Evolutionary conservation across 2,797 vertebrate species (phyloP), one percentile per base, ranked within the genome.

Genomic region (Corythornis leucogaster): DNA sequence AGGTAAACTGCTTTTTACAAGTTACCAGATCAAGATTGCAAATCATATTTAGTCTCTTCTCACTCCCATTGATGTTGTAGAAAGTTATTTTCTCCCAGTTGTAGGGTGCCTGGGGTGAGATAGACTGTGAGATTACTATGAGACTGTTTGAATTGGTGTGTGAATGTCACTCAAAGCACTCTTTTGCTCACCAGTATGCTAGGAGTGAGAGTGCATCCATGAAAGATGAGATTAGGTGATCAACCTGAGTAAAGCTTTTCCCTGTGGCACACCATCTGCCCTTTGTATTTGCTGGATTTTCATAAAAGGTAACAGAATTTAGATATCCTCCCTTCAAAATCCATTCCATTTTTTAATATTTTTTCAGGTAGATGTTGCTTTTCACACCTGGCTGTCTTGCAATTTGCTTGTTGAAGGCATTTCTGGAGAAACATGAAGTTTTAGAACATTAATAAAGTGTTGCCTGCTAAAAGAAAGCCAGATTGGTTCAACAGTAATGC

Each of bases 321-420:
- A 25, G 40, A 16, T 64, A 30, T 19, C 80, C 33, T 86, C 46
- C 42, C 7, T 85, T 83, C 76, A 42, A 80, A 89, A 19, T 31
- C 54, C 73, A n/a, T 94, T 92, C 53, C 11, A 15, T 67, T 84
- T 91, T 81, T 61, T 45, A 63, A 68, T 40, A 11, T 26, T 81
- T 84, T 84, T 57, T 71, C 75, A 62, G 18, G 77, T 42, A 64
- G 62, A 85, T 16, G 31, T 77, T 51, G 35, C 50, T 95, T 90
- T 90, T 90, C 79, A 61, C 40, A 58, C 50, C 64, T 93, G 96
- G 75, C 74, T 88, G 63, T 53, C 57, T 67, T 59, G 78, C 88
- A 94, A 12, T 79, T 66, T 90, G 63, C 43, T 24, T n/a, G 53
- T 51, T 54, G 61, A 94, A 80, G 24, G 61, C 25, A 58, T 88